Base-by-base conservation (phyloP, 92 coral and sea anemone species). In the Pocillopora meandrina region DNA sequence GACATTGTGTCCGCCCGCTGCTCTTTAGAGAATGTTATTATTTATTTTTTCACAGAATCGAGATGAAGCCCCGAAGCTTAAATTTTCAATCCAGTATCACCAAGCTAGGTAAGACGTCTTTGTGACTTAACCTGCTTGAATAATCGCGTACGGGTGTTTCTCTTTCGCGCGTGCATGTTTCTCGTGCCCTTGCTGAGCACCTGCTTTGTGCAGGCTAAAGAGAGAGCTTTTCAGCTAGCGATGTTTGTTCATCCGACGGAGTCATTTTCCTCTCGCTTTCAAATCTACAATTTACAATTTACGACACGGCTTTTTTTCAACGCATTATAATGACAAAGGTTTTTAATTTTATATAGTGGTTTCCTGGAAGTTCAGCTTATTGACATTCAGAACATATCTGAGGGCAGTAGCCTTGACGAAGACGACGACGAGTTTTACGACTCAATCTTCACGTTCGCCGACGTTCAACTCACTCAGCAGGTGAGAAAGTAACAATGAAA, bases 31-130 rank as follows among this genome's bases (percentile, higher is more conserved):
- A 42, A 42, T 2, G 52, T 42, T 3, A 42, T 82, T 57, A 77
- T 55, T 31, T 20, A 26, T 26, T 15, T 67, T 18, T 49, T 55
- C 26, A 57, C 34, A 74, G 87, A 13, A 58, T 65, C 82, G 15
- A 19, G 87, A 72, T 8, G 73, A 77, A 20, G 82, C 85, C 61
- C 95, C 98, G n/a, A 89, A 94, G 84, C 87, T 94, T 26, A 94
- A 91, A 80, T 94, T 94, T 82, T 89, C 95, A 21, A 79, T 94
- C 63, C 95, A 92, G 62, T 94, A 94, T 47, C 90, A 89, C 87
- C 80, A 78, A 61, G 61, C 76, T 19, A 87, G 92, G 95, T 94
- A 82, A 65, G 90, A 69, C 56, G 5, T 47, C 10, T 13, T 59
- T 42, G 0, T 42, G 52, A 42, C 52, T 42, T 42, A 42, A 31